Evolutionary conservation across 1,140 invertebrate species (phyloP).

Genomic region (Zaprionus kolodkinae): DNA sequence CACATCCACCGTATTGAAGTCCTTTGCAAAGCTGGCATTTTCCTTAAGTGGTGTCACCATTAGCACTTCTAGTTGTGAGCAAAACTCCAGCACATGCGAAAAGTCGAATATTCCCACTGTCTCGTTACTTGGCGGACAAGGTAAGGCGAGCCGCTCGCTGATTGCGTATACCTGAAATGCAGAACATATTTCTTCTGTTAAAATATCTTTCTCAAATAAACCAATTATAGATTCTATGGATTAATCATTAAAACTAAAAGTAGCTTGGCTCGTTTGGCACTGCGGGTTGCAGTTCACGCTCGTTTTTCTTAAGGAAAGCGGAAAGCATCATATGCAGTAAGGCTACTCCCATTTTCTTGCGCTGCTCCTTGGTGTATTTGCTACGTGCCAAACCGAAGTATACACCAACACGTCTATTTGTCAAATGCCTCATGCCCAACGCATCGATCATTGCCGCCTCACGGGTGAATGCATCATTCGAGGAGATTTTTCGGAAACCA

Average conservation of each 20-base stretch:
- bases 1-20: constrained; percentile 80
- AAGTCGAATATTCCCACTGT: constrained; percentile 90
- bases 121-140: constrained; percentile 87
- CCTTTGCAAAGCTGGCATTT: constrained; percentile 62
- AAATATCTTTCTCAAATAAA: not conserved
- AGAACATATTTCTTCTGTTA: not conserved
- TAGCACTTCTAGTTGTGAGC: constrained; percentile 89
- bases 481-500: constrained; percentile 94
- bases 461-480: constrained; percentile 95
- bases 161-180: constrained; percentile 92
- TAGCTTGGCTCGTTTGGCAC: not conserved
- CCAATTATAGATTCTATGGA: not conserved
- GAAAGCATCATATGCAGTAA: constrained; percentile 88
- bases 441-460: constrained; percentile 97
- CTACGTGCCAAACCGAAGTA: constrained; percentile 90
- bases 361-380: constrained; percentile 89
- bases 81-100: constrained; percentile 95
- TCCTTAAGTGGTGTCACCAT: constrained; percentile 86
- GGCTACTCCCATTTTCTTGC: constrained; percentile 90
- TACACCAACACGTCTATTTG: constrained; percentile 92
- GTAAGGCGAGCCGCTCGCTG: constrained; percentile 93
- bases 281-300: constrained; percentile 46
- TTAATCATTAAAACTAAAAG: not conserved
- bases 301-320: constrained; percentile 37
- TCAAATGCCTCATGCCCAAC: constrained; percentile 91